A percentile compares a stretch with the other conserved stretches of the same genome.
These are phyloP conservation scores for Anthopleura sola DNA, from an alignment of 64 coral and sea anemone genomes.

Conservation along the genomic window DNA sequence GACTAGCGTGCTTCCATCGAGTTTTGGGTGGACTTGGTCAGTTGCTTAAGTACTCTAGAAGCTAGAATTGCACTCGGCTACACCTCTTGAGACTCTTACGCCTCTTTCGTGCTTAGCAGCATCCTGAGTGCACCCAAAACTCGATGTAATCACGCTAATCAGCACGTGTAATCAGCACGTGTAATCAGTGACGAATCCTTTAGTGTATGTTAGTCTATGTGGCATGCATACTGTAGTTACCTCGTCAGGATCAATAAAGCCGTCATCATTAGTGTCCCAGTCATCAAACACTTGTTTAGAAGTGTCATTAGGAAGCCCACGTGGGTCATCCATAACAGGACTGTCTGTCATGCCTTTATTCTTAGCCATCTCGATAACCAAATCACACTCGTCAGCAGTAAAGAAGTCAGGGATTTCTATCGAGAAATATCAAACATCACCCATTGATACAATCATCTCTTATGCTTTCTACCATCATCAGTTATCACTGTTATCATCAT, in stretches of 20 bases:
- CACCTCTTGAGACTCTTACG: too few relatives aligned
- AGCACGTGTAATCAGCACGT: too few relatives aligned
- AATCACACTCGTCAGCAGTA: slow-evolving; percentile 85
- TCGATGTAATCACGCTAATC: too few relatives aligned
- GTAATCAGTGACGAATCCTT: too few relatives aligned
- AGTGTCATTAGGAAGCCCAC: slow-evolving; percentile 28
- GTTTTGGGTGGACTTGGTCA: too few relatives aligned
- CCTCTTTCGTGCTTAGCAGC: too few relatives aligned
- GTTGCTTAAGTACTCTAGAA: too few relatives aligned
- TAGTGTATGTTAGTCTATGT: too few relatives aligned
- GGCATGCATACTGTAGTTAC: slow-evolving; percentile 12
- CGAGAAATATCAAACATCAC: not conserved
- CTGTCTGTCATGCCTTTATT: slow-evolving; percentile 80
- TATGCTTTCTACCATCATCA: too few relatives aligned
- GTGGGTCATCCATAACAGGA: slow-evolving; percentile 37
- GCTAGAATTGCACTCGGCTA: too few relatives aligned
- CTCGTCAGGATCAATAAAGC: slow-evolving; percentile 79
- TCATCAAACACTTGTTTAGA: slow-evolving; percentile 55
- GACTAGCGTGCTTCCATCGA: too few relatives aligned
- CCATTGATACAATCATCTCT: not conserved
- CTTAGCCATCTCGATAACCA: slow-evolving; percentile 82
- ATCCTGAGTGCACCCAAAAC: too few relatives aligned
- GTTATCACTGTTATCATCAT: not conserved
- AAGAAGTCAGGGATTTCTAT: slow-evolving; percentile 98
- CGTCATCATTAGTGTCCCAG: slow-evolving; percentile 86